Percentiles rank a stretch among this genome's conserved stretches.
Conservation (phyloP, 2,888 invertebrate genomes). For the Stramonita haemastoma region DNA sequence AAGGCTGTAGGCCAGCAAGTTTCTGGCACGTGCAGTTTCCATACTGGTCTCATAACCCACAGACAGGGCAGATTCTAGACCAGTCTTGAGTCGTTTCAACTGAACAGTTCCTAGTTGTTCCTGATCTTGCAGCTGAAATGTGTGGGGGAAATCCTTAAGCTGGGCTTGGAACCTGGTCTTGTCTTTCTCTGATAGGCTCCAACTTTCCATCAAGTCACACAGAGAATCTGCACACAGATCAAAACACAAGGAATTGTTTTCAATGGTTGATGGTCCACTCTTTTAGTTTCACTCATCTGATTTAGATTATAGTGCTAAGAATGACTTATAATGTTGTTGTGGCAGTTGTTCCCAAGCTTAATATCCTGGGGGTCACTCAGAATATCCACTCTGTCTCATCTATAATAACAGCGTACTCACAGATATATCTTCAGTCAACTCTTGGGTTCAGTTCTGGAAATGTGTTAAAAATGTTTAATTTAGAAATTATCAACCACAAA, state of each 20-base stretch:
- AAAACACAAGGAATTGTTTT: neutral
- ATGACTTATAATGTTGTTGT: too few species aligned
- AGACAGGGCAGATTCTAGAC: constrained; percentile 10
- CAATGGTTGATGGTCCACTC: neutral
- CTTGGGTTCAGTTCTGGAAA: too few species aligned
- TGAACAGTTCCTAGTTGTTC: neutral
- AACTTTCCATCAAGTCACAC: neutral
- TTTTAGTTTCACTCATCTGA: neutral
- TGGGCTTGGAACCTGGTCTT: neutral
- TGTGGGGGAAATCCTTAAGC: constrained; percentile 28
- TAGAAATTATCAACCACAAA: too few species aligned
- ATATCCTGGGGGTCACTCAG: too few species aligned
- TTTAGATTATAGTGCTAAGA: neutral
- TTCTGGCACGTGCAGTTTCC: constrained; percentile 27
- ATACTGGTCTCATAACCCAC: constrained; percentile 26
- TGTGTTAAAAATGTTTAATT: too few species aligned
- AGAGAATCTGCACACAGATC: neutral
- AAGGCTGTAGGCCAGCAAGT: constrained; percentile 22
- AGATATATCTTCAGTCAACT: too few species aligned
- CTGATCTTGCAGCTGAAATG: constrained; percentile 9
- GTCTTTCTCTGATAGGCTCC: neutral
- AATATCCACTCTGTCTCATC: neutral
- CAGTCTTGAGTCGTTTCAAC: neutral
- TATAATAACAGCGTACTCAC: neutral
- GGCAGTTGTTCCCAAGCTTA: too few species aligned